Conservation (phyloP, 2,113 vertebrate genomes). For the Oryzias woworae region DNA sequence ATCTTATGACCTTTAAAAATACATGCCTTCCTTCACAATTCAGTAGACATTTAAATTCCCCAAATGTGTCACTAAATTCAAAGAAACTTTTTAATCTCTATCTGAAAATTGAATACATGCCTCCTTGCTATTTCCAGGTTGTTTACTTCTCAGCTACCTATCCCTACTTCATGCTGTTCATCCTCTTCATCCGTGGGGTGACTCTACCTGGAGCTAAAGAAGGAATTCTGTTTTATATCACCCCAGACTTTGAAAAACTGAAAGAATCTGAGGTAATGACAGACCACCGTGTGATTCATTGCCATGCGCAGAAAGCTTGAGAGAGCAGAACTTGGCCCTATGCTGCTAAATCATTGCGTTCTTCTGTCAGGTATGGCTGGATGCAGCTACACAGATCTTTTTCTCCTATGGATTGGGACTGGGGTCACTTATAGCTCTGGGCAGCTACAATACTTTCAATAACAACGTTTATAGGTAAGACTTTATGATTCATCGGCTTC, state of each 20-base stretch:
- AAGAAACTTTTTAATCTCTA: not conserved
- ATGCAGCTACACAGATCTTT: constrained; percentile 98
- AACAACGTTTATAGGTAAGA: constrained; percentile 97
- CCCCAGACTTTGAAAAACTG: constrained; percentile 94
- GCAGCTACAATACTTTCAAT: constrained; percentile 97
- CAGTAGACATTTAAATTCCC: no score
- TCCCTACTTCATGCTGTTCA: constrained; percentile 96
- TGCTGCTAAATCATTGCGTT: constrained; percentile 33
- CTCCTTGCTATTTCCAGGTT: constrained; percentile 78
- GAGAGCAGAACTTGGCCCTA: constrained; percentile 15
- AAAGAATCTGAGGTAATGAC: constrained; percentile 92
- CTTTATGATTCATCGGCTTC: not conserved
- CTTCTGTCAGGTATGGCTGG: constrained; percentile 90
- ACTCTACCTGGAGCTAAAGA: constrained; percentile 93
- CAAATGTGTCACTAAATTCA: no score
- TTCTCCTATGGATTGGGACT: constrained; percentile 97
- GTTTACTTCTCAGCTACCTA: constrained; percentile 99
- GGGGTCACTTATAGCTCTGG: constrained; percentile 95
- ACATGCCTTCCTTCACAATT: not conserved
- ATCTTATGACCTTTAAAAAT: constrained; percentile 61
- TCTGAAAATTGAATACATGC: constrained; percentile 1
- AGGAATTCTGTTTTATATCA: constrained; percentile 96
- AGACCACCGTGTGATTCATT: constrained; percentile 20
- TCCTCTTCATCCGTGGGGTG: constrained; percentile 96
- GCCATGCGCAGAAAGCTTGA: constrained; percentile 10